Base-by-base conservation (phyloP, 2,113 vertebrate genomes). In the Maccullochella peelii region DNA sequence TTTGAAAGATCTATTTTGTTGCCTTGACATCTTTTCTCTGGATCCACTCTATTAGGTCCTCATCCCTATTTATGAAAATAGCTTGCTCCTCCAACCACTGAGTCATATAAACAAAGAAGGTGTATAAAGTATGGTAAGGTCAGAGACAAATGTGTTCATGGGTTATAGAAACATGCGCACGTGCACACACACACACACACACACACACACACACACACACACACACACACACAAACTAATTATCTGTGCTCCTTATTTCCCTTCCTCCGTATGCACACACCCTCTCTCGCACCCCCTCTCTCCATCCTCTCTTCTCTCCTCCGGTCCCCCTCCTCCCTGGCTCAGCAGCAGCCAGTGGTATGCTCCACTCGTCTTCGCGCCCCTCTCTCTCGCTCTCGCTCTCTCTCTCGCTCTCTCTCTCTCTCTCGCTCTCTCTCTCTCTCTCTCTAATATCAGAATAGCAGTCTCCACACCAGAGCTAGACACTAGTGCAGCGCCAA, bases 321-420 rank as follows among this genome's bases (percentile, higher is more conserved):
- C 54, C 36, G 0, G 12, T 50, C 61, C 85, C 86, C 81, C 81
- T 78, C 85, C 88, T 85, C 89, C 71, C 67, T 88, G n/a, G 21
- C 74, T 86, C 82, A 69, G 79, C 81, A 79, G 79, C 83, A 91
- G 82, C 74, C 71, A 89, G 80, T 92, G 90, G 86, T 89, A 91
- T 40, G 86, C 83, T 93, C 92, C 85, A 75, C 90, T 91, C 86
- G 27, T 80, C 86, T 79, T 80, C 11, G 0, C 72, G 68, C 58
- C 77, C 50, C 83, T 86, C 79, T 66, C 74, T 63, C 63, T 77
- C 62, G 85, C 79, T 66, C 74, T 63, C 63, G 67, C 62, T 70
- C 61, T n/a, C 52, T 59, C 47, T 47, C 72, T 54, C 68, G 73
- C 77, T 57, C 71, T 36, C 78, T 63, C 76, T 61, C 73, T 63